A percentile compares a stretch with the other conserved stretches of the same genome.
Conservation (phyloP, 2,113 vertebrate species). For the Sebastes schlegelii region DNA sequence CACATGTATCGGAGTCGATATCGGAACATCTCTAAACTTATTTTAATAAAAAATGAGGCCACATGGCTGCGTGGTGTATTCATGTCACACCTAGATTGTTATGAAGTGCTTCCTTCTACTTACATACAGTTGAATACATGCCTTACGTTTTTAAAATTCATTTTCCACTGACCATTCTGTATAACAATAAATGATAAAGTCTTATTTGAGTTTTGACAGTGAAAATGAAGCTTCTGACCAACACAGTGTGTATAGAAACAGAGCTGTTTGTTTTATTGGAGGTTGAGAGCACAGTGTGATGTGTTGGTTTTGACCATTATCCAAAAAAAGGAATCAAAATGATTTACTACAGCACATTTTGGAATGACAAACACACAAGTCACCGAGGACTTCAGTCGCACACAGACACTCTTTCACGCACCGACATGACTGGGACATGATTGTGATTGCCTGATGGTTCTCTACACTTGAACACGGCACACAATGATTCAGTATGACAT, state of each 20-base stretch:
- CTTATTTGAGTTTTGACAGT: background rate
- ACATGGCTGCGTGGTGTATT: background rate
- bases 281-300: slow-evolving; percentile 82
- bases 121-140: slow-evolving; percentile 40
- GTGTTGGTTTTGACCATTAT: slow-evolving; percentile 74
- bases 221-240: slow-evolving; percentile 22
- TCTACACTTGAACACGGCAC: slow-evolving; percentile 75
- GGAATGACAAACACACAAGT: slow-evolving; percentile 72
- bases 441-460: slow-evolving; percentile 73
- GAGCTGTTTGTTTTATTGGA: slow-evolving; percentile 84
- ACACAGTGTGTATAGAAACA: slow-evolving; percentile 74
- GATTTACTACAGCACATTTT: slow-evolving; percentile 77
- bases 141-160: slow-evolving; percentile 48
- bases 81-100: background rate
- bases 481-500: slow-evolving; percentile 77
- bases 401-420: slow-evolving; percentile 49
- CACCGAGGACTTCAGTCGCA: slow-evolving; percentile 60
- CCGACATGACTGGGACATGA: slow-evolving; percentile 48
- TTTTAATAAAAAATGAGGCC: slow-evolving; percentile 3
- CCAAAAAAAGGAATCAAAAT: slow-evolving; percentile 72
- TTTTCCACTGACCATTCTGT: slow-evolving; percentile 45
- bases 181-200: slow-evolving; percentile 51
- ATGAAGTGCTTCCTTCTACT: slow-evolving; percentile 19
- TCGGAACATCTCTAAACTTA: background rate
- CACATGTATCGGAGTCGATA: no score